A percentile compares a stretch with the other conserved stretches of the same genome.
Conservation (phyloP, 2,113 vertebrate species). For the Corythoichthys haematopterus region DNA sequence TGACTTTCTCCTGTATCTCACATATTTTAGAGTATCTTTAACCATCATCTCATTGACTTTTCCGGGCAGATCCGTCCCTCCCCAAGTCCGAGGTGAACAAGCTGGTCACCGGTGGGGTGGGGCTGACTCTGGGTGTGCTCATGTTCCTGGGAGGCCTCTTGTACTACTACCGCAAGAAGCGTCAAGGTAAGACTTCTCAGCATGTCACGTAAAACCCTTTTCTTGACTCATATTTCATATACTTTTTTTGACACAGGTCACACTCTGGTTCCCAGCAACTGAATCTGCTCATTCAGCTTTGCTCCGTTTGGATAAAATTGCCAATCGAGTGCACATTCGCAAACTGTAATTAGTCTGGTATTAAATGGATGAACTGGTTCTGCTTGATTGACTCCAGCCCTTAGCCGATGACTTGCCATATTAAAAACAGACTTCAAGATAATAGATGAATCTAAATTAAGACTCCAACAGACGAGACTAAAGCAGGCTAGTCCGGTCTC, state of each 20-base stretch:
- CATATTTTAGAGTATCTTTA: background rate
- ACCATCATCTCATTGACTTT: background rate
- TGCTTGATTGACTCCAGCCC: background rate
- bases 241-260: background rate
- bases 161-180: slow-evolving; percentile 44
- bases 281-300: background rate
- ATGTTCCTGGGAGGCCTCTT: slow-evolving; percentile 55
- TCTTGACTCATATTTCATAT: background rate
- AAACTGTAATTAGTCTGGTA: too few species aligned
- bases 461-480: too few species aligned
- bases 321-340: too few species aligned
- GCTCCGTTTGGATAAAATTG: background rate
- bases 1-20: background rate
- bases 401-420: background rate
- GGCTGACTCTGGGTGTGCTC: slow-evolving; percentile 55
- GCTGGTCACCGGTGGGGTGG: slow-evolving; percentile 42
- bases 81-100: slow-evolving; percentile 44
- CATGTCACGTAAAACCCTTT: background rate
- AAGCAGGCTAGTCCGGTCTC: too few species aligned
- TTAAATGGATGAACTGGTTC: background rate
- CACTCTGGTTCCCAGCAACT: background rate
- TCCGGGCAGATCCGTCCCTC: slow-evolving; percentile 36
- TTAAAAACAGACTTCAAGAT: too few species aligned
- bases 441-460: too few species aligned
- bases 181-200: slow-evolving; percentile 24